Evolutionary conservation across 2,888 invertebrate genomes (phyloP), one percentile per base, ranked within the genome.

Genomic region (Hofmannophila pseudospretella): DNA sequence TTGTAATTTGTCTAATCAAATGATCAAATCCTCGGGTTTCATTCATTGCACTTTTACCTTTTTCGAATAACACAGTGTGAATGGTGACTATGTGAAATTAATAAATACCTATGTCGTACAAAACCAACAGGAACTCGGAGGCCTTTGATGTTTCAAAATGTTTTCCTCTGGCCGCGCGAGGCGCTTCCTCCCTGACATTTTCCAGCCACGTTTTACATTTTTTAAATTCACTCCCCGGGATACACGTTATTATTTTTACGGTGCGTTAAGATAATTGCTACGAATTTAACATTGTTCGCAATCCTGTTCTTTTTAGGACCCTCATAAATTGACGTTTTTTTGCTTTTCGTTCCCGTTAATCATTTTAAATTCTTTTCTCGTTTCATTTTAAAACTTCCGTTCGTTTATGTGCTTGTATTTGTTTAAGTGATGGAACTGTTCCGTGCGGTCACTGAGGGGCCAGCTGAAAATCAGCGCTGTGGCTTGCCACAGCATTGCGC

Each of bases 71-170:
- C n/a, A n/a, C n/a, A n/a, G n/a, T 4, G 16, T 5, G 16, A 16
- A 16, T 16, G 16, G 16, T 5, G 5, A 16, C 16, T 16, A 16
- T 16, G 23, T 23, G n/a, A 30, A 65, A 66, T 67, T 67, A 67
- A 65, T 69, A 72, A 74, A 67, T 59, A 54, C 60, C 48, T 48
- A 41, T 50, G 53, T 53, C 38, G 46, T 49, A 49, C 48, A 54
- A 52, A 62, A 58, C 42, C 50, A 51, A 48, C 55, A 51, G 52
- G 47, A 51, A 42, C 55, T 43, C 47, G 51, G 42, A 47, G 45
- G 60, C 58, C 60, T 68, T 67, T 71, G 62, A 67, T 51, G 23
- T 4, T 23, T 23, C n/a, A n/a, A 65, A 72, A 68, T 63, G 57
- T 59, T 69, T 59, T 54, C 45, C 58, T 55, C 47, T 47, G 43